Evolutionary conservation across 1,140 invertebrate genomes (phyloP).

Genomic region (Panagrolaimus sp.): DNA sequence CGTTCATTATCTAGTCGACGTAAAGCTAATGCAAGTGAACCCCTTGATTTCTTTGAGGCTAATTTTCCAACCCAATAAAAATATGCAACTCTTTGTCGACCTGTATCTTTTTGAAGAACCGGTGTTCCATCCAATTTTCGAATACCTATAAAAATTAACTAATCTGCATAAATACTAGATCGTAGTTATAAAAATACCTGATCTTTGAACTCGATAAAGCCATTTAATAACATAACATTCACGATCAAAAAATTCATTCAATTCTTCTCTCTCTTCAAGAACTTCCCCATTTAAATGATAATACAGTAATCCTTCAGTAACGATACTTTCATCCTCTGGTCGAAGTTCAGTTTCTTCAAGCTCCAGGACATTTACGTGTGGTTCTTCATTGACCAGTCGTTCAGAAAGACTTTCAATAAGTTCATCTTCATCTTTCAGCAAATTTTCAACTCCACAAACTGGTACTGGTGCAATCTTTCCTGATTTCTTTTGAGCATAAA

Average conservation of each 20-base stretch:
- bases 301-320: constrained; percentile 26
- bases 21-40: constrained; percentile 35
- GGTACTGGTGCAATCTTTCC: neutral
- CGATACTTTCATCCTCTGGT: constrained; percentile 28
- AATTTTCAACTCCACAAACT: neutral
- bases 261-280: constrained; percentile 19
- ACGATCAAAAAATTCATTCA: constrained; percentile 22
- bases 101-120: constrained; percentile 24
- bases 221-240: constrained; percentile 39
- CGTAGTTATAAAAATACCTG: too few species aligned
- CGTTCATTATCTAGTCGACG: constrained; percentile 36
- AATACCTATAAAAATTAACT: constrained; percentile 24
- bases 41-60: constrained; percentile 25
- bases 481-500: neutral
- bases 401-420: constrained; percentile 16
- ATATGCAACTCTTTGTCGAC: constrained; percentile 22
- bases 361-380: constrained; percentile 16
- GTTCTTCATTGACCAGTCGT: constrained; percentile 9
- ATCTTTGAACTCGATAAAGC: constrained; percentile 32
- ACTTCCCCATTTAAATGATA: constrained; percentile 22
- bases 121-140: constrained; percentile 22
- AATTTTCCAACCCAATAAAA: constrained; percentile 36
- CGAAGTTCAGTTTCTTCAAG: constrained; percentile 35
- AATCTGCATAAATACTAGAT: neutral
- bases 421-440: constrained; percentile 25